These are phyloP conservation scores for Apis mellifera DNA, from an alignment of 1,140 invertebrate species.

Conservation along the genomic window DNA sequence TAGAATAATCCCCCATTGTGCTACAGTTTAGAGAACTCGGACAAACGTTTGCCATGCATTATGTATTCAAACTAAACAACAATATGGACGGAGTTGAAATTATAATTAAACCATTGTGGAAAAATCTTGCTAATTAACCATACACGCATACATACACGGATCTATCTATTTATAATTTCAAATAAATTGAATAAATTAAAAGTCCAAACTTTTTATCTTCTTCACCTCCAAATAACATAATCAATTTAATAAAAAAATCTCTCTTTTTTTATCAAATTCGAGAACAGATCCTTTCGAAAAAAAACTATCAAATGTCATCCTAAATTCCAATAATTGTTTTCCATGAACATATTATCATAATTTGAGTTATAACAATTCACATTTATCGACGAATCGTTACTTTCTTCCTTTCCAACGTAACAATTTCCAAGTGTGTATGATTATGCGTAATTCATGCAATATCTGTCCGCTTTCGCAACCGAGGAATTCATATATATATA, in stretches of 20 bases:
- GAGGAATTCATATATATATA: no score
- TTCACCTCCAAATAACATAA: no score
- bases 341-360: neutral
- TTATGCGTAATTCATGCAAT: neutral
- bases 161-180: no score
- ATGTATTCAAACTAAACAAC: neutral
- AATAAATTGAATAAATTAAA: no score
- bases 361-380: neutral
- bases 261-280: no score
- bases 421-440: neutral
- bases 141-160: neutral
- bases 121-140: neutral
- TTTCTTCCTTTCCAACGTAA: neutral
- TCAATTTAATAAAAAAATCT: no score
- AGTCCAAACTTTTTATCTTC: no score
- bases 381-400: neutral
- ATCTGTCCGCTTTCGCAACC: neutral
- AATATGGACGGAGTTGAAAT: no score
- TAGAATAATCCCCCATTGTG: neutral
- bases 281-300: no score
- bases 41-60: neutral
- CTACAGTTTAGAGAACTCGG: neutral
- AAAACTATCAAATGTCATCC: no score
- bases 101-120: neutral
- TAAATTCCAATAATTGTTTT: no score